Base-by-base conservation (phyloP, 2,113 vertebrate species). In the Tor tambroides region DNA sequence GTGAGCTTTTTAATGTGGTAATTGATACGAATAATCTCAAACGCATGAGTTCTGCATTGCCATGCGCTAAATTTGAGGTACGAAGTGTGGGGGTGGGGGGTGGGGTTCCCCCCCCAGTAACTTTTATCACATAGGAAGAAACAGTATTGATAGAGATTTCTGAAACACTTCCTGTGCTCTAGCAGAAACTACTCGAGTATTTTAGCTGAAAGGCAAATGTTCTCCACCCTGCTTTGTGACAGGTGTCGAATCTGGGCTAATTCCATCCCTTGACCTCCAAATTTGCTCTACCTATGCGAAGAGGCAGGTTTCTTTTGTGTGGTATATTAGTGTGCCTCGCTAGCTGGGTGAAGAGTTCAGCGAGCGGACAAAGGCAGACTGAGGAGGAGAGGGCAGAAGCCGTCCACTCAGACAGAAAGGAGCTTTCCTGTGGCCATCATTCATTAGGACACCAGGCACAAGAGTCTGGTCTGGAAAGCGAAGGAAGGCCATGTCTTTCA, bases 261-360 rank as follows among this genome's bases (percentile, higher is more conserved):
- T 84, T 92, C 90, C 90, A 49, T 86, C 93, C 85, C 71, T 85
- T 93, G 93, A 86, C 90, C 89, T 83, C 90, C 87, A 78, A 90
- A 89, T 87, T 90, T 87, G 89, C 87, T 89, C 86, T 91, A 91
- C 87, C 91, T 76, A 86, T 90, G 93, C 87, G 90, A 89, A 92
- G 93, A 93, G 85, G 92, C 87, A 88, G 92, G 71, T 67, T 93
- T 91, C 76, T 92, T 94, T 93, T 95, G 92, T 95, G 91, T 87
- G 87, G 89, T 88, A 91, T 92, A 93, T 95, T 93, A 90, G 93
- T 91, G 85, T 88, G 89, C 92, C 92, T 89, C 91, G 89, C 89
- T 89, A 65, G 80, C 49, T 93, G 90, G 91, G 94, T 94, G 94
- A 96, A 93, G 92, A 95, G 94, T 96, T 97, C 94, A 95, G 83